A percentile compares a stretch with the other conserved stretches of the same genome.
Conservation (phyloP, 2,888 invertebrate species). For the Drosophila macrospina region DNA sequence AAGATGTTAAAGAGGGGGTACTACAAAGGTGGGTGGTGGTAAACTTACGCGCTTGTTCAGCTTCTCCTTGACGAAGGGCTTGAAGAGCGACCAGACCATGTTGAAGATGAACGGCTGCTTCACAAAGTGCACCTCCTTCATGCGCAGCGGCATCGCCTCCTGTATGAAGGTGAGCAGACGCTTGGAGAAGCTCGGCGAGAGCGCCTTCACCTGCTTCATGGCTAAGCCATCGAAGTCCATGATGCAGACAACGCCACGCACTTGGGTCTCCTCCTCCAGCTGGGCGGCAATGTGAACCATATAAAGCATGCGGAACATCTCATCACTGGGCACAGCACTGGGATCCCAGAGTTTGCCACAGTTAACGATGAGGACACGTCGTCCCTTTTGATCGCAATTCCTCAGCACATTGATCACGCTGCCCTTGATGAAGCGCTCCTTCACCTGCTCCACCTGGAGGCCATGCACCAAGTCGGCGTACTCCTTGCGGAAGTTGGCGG, state of each 20-base stretch:
- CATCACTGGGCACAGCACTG: constrained; percentile 90
- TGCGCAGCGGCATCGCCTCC: constrained; percentile 93
- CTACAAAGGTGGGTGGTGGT: no score
- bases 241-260: constrained; percentile 92
- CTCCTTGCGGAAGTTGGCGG: constrained; percentile 91
- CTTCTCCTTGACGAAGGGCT: constrained; percentile 92
- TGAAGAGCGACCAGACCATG: constrained; percentile 93
- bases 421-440: constrained; percentile 89
- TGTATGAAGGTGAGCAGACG: constrained; percentile 93
- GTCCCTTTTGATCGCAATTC: constrained; percentile 90
- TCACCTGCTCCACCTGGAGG: constrained; percentile 89
- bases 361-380: constrained; percentile 91
- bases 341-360: constrained; percentile 92
- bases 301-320: constrained; percentile 92
- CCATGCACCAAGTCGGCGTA: constrained; percentile 88
- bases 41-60: constrained; percentile 90
- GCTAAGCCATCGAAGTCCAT: constrained; percentile 93
- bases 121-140: constrained; percentile 94
- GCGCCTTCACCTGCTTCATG: constrained; percentile 90
- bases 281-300: constrained; percentile 92
- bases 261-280: constrained; percentile 91
- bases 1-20: background rate
- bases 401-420: constrained; percentile 92
- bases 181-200: constrained; percentile 91
- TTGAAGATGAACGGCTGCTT: constrained; percentile 94